Percentiles rank a stretch among this genome's conserved stretches.
Conservation (phyloP, 1,140 invertebrate genomes). For the Arion vulgaris region DNA sequence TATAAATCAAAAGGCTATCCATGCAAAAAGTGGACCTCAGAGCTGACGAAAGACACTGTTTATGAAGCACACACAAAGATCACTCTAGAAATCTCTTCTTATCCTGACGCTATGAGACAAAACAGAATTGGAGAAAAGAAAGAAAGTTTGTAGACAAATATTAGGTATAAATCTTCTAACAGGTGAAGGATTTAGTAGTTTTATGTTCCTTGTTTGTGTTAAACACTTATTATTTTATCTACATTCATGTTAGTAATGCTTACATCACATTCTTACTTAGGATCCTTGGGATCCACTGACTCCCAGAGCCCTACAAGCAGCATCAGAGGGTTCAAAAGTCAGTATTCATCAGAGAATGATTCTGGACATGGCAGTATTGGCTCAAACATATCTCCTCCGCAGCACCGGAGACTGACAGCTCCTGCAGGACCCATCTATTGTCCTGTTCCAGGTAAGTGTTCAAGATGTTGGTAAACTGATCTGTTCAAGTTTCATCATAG, state of each 20-base stretch:
- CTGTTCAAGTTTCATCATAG: too few relatives aligned
- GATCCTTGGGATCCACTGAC: slow-evolving; percentile 86
- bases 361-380: slow-evolving; percentile 82
- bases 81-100: too few relatives aligned
- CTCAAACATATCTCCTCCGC: slow-evolving; percentile 45
- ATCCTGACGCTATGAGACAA: too few relatives aligned
- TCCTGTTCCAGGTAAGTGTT: slow-evolving; percentile 6
- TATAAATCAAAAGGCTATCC: too few relatives aligned
- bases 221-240: too few relatives aligned
- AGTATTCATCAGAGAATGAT: slow-evolving; percentile 74
- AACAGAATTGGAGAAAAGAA: too few relatives aligned
- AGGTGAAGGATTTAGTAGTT: neutral
- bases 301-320: slow-evolving; percentile 62
- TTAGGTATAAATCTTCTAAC: neutral
- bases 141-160: neutral
- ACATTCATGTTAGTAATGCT: too few relatives aligned
- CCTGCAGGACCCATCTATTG: slow-evolving; percentile 17
- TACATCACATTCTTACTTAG: slow-evolving; percentile 65
- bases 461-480: too few relatives aligned
- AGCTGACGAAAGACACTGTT: too few relatives aligned
- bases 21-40: too few relatives aligned
- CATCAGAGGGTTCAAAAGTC: slow-evolving; percentile 47
- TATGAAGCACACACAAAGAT: too few relatives aligned
- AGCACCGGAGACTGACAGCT: slow-evolving; percentile 36
- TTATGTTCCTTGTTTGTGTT: too few relatives aligned